Base-by-base conservation (phyloP, 2,797 vertebrate species). In the Myripristis jacobus region DNA sequence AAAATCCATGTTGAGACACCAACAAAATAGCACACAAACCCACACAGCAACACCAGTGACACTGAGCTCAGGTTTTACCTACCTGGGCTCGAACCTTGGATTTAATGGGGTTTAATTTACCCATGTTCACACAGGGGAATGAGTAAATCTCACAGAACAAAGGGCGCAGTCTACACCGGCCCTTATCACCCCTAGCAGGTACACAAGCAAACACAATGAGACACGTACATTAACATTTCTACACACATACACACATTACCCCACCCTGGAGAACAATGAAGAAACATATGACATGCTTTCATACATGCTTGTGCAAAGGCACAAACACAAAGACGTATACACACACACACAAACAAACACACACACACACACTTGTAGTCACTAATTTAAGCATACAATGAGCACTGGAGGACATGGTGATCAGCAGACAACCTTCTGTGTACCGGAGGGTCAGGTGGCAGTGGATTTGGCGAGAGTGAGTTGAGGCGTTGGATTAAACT, bases 101-200 rank as follows among this genome's bases (percentile, higher is more conserved):
- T 89, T 86, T 82, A 76, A 67, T 43, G 36, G 72, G 79, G 83
- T 89, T 89, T 85, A 44, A 88, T 85, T 86, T 81, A 76, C 83
- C 80, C 81, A n/a, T 19, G 75, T 71, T 77, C 79, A 80, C 77
- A 70, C 68, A 29, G 59, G 73, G 77, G 84, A 62, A 51, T 74
- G 85, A 87, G 54, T 81, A 84, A 85, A 89, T 83, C 72, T 22
- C 62, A 48, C 75, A 83, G 82, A 90, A 91, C 88, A 90, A 92
- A 87, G 78, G 77, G 72, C 22, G 44, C 6, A 3, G 54, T 77
- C 80, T 13, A 68, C 69, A 61, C 63, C 21, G 63, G 84, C 70
- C 82, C 86, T 88, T 91, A 92, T 92, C 88, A 85, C 74, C 74
- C 66, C 9, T 3, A 74, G 66, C 91, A 90, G 89, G 84, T 91